A percentile compares a stretch with the other conserved stretches of the same genome.
Conservation (phyloP, 2,797 vertebrate genomes). For the Sebastes itinus region DNA sequence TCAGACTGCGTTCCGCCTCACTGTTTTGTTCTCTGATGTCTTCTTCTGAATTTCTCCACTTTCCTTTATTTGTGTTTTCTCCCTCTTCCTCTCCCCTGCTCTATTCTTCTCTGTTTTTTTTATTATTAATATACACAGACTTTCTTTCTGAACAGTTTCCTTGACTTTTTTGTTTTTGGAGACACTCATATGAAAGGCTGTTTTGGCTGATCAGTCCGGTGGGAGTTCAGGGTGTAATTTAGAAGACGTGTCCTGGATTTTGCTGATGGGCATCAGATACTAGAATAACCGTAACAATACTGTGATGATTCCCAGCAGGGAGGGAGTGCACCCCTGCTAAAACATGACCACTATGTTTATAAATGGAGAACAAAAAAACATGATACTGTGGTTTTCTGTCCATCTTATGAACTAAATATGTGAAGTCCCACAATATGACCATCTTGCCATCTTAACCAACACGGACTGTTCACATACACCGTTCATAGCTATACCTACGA, state of each 20-base stretch:
- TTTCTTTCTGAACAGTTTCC: background rate
- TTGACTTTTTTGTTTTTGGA: background rate
- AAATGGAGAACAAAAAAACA: background rate
- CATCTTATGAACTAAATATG: too few relatives aligned
- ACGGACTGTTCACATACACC: too few relatives aligned
- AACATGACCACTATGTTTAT: background rate
- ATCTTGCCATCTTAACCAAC: background rate
- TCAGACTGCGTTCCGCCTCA: background rate
- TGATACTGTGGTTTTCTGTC: background rate
- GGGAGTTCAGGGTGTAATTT: background rate
- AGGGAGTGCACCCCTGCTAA: background rate
- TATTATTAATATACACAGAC: background rate
- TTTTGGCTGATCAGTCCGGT: background rate
- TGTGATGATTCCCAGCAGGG: background rate
- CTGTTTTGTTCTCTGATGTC: background rate
- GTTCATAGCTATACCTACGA: background rate
- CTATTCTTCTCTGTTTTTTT: background rate
- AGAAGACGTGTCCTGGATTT: background rate
- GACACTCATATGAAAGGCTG: constrained; percentile 2
- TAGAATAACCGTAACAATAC: background rate
- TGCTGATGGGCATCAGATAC: too few relatives aligned
- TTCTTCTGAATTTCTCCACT: background rate
- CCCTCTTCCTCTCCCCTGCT: background rate
- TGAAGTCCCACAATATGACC: background rate
- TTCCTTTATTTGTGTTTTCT: background rate